phyloP scores from a whole-genome alignment of 2,113 vertebrate species.

The Lophotis ruficrista region DNA sequence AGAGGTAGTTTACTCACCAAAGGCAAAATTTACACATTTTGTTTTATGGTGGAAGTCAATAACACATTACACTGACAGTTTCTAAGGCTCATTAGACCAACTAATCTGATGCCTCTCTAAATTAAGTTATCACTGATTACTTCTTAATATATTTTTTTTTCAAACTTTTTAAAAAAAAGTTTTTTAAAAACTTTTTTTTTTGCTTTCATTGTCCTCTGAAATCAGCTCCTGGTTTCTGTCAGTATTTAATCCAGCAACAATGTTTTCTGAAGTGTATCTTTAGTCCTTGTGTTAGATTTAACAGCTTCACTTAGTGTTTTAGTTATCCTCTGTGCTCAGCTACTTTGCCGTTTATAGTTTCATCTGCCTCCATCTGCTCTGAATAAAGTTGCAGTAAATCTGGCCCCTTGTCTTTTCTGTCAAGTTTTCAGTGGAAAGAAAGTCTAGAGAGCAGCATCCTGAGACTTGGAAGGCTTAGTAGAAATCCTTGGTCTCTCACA shows the following conservation, averaged over 20 bases:
- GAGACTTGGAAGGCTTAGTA: not conserved
- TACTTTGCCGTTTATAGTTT: constrained; percentile 48
- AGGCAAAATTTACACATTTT: not conserved
- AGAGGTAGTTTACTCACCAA: not conserved
- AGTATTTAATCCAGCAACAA: not conserved
- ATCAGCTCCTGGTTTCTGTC: not conserved
- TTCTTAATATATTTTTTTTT: not conserved
- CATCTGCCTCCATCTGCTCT: constrained; percentile 44
- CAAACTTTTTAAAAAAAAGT: not conserved
- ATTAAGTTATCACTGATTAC: not conserved
- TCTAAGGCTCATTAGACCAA: constrained; percentile 23
- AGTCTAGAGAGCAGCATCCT: not conserved
- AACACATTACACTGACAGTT: not conserved
- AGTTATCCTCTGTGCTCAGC: constrained; percentile 22
- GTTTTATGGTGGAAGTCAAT: not conserved
- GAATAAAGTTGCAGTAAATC: constrained; percentile 24
- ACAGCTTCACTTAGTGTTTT: constrained; percentile 45
- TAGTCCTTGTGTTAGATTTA: constrained; percentile 33
- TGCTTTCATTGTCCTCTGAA: not conserved
- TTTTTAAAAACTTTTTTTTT: not conserved
- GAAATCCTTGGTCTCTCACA: not conserved
- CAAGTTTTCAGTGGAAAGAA: not conserved
- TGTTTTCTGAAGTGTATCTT: not conserved
- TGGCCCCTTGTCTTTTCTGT: not conserved
- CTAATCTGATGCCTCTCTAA: constrained; percentile 6